Base-by-base conservation (phyloP, 2,888 invertebrate species). In the Rutpela maculata region DNA sequence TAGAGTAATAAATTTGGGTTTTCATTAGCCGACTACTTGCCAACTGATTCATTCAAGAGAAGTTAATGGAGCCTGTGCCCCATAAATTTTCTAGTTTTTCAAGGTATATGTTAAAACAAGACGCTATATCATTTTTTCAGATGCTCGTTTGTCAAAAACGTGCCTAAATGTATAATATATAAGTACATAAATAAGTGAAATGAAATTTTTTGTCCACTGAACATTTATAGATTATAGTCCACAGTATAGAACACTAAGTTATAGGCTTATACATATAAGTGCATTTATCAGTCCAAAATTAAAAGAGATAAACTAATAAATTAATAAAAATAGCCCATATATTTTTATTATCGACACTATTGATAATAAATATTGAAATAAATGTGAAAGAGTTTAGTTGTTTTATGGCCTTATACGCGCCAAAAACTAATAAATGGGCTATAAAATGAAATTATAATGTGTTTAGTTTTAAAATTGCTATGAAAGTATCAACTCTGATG, bases 381-480 rank as follows among this genome's bases (percentile, higher is more conserved):
- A n/a, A 50, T 50, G 50, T 50, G 50, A 50, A n/a, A 50, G n/a
- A 50, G n/a, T 35, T 35, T 35, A 35, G 62, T 10, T 17, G 11
- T 50, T 66, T 43, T 66, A 66, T 19, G 43, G 15, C 12, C 22
- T 6, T 18, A 18, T 43, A 22, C 11, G 43, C 15, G 10, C 38
- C 12, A 50, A 38, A 66, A 65, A 19, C 17, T 50, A 50, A 66
- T 43, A 43, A 35, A 43, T 35, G 9, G 15, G 19, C 38, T 38
- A 66, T 66, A 66, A 19, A 65, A 35, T 35, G 43, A 43, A 59
- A 59, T 19, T 59, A 65, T 65, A 18, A 63, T 38, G 66, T 19
- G 50, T 22, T 18, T 43, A 66, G 50, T 66, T 66, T 66, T 50
- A 66, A 66, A 63, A 63, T 17, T 17, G 31, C 11, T 12, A 50